A percentile compares a stretch with the other conserved stretches of the same genome.
Evolutionary conservation across 2,113 vertebrate genomes (phyloP).

Genomic region (Scortum barcoo): DNA sequence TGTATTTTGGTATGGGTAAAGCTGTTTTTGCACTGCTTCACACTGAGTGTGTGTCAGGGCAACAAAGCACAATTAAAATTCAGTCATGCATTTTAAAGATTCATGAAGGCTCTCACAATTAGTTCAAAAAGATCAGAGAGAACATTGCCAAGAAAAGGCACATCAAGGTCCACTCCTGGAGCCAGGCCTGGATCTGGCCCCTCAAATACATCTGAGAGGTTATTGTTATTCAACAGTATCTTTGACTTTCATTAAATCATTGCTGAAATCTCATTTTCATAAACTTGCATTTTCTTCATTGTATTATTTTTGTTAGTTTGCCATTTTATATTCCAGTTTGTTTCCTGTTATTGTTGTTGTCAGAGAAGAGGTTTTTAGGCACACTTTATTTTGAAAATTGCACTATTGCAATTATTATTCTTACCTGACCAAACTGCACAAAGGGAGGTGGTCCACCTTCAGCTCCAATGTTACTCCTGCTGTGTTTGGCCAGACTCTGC

Average conservation of each 20-base stretch:
- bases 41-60: background rate
- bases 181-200: conserved; percentile 7
- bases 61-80: conserved; percentile 39
- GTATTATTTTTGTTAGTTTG: background rate
- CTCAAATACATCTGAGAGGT: conserved; percentile 6
- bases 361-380: background rate
- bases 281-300: background rate
- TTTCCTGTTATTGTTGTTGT: background rate
- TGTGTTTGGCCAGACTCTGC: conserved; percentile 97
- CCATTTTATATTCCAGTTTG: background rate
- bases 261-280: conserved; percentile 28
- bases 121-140: conserved; percentile 45
- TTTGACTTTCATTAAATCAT: conserved; percentile 18
- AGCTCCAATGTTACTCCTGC: conserved; percentile 93
- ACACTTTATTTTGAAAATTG: background rate
- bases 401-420: conserved; percentile 11
- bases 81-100: conserved; percentile 46
- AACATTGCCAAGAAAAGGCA: conserved; percentile 22
- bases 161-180: conserved; percentile 11
- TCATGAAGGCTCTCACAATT: conserved; percentile 34
- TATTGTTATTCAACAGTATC: conserved; percentile 29
- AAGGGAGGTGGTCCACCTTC: conserved; percentile 99
- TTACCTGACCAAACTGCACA: conserved; percentile 97
- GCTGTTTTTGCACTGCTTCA: background rate
- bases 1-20: background rate